Base-by-base conservation (phyloP, 2,888 invertebrate species). In the Athrips mouffetella region DNA sequence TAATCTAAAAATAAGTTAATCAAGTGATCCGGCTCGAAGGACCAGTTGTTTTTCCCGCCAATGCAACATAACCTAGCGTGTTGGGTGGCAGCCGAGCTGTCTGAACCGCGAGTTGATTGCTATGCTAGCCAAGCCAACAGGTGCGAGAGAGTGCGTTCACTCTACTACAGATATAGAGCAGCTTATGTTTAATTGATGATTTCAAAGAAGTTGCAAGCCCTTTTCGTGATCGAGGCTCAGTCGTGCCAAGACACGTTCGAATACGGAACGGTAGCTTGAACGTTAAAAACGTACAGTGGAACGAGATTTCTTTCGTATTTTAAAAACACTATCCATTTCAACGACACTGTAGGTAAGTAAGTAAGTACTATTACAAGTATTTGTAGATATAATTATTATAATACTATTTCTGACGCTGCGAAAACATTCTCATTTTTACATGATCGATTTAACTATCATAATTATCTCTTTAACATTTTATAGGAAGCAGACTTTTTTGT, bases 41-140 rank as follows among this genome's bases (percentile, higher is more conserved):
- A 57, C 54, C 60, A 67, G 65, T 63, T 60, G 65, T 67, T 64
- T 65, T 61, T 65, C 58, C 55, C 51, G 53, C 54, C 58, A 48
- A 57, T 6, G 20, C 4, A 13, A 10, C 25, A 4, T 39, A 20
- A 13, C 31, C 18, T 20, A 49, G 23, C 21, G 33, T 60, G 58
- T 53, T 75, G 78, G 77, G 72, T 77, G 77, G 77, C 59, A 68
- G 81, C 75, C 80, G 74, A 47, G 73, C 76, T 64, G 80, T 80
- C 80, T 81, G 75, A 71, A 68, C 49, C 35, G 57, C 50, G 44
- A 45, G 48, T 56, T 55, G 52, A 62, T 65, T 63, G 57, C 58
- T 60, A 60, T 57, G 57, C 59, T 50, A 33, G 16, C 45, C 55
- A 33, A 33, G 18, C n/a, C n/a, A n/a, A n/a, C 11, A n/a, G 57